phyloP scores from a whole-genome alignment of 2,113 vertebrate genomes.

The Sorex araneus region DNA sequence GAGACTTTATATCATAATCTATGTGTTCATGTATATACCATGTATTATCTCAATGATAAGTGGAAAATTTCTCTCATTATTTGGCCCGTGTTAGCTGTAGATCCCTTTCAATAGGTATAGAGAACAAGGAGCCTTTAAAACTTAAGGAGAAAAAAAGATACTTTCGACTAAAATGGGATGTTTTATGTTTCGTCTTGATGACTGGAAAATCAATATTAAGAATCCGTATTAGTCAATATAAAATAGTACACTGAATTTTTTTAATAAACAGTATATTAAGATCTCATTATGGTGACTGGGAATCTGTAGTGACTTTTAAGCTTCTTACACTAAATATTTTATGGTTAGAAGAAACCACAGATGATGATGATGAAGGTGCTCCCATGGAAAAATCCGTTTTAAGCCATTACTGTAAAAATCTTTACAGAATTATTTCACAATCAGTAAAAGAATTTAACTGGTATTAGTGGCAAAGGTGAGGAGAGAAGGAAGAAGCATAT shows the following conservation, averaged over 20 bases:
- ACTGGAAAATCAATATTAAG: slow-evolving; percentile 41
- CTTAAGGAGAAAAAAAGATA: background rate
- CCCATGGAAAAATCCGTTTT: background rate
- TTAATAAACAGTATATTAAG: slow-evolving; percentile 76
- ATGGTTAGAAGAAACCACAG: slow-evolving; percentile 60
- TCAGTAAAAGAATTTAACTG: slow-evolving; percentile 50
- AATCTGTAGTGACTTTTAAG: slow-evolving; percentile 5
- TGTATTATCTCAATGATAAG: slow-evolving; percentile 9
- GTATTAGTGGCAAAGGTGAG: slow-evolving; percentile 44
- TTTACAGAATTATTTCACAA: background rate
- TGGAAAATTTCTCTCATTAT: slow-evolving; percentile 19
- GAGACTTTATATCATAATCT: slow-evolving; percentile 35
- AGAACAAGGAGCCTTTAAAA: slow-evolving; percentile 31
- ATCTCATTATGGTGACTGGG: slow-evolving; percentile 65
- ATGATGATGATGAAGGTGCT: slow-evolving; percentile 30
- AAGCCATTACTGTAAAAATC: slow-evolving; percentile 67
- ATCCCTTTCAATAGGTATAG: slow-evolving; percentile 68
- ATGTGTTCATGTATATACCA: slow-evolving; percentile 23
- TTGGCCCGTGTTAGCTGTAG: slow-evolving; percentile 57
- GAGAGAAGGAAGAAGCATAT: slow-evolving; percentile 67
- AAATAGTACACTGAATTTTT: slow-evolving; percentile 65
- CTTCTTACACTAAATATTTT: slow-evolving; percentile 46
- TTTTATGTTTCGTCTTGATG: slow-evolving; percentile 32
- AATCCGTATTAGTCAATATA: slow-evolving; percentile 55
- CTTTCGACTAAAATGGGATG: slow-evolving; percentile 2